Evolutionary conservation across 2,888 invertebrate species (phyloP).

Genomic region (Himalopsyche kuldschensis): DNA sequence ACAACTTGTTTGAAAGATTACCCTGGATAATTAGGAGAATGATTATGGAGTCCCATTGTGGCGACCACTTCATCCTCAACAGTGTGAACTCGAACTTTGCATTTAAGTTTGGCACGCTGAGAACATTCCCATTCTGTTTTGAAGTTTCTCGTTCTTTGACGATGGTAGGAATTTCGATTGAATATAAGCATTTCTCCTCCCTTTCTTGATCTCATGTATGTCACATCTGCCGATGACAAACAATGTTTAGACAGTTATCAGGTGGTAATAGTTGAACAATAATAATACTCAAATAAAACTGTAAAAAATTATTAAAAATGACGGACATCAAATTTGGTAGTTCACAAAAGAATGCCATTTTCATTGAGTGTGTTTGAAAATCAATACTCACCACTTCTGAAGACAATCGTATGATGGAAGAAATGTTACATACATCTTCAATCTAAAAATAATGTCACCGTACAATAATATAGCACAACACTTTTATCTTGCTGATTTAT

Average conservation of each 20-base stretch:
- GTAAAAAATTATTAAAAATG: too few species aligned
- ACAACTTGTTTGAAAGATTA: not conserved
- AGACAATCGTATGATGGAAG: too few species aligned
- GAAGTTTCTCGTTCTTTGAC: conserved; percentile 9
- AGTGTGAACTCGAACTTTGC: conserved; percentile 12
- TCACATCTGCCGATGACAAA: conserved; percentile 2
- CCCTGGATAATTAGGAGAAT: not conserved
- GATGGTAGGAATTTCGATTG: conserved; percentile 17
- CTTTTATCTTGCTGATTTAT: too few species aligned
- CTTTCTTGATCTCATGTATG: conserved; percentile 9
- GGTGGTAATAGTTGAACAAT: not conserved
- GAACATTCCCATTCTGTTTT: conserved; percentile 24
- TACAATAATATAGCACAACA: too few species aligned
- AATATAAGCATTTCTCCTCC: conserved; percentile 12
- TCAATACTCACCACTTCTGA: too few species aligned
- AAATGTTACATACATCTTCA: too few species aligned
- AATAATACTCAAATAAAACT: too few species aligned
- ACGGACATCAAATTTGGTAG: too few species aligned
- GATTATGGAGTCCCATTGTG: conserved; percentile 4
- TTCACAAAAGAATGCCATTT: too few species aligned
- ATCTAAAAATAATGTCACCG: too few species aligned
- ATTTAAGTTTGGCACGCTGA: not conserved
- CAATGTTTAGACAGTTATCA: not conserved
- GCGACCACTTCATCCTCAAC: conserved; percentile 11
- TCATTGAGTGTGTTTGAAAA: too few species aligned